These are phyloP conservation scores for Platycercus adscitus DNA, from an alignment of 2,113 vertebrate genomes.

Conservation along the genomic window DNA sequence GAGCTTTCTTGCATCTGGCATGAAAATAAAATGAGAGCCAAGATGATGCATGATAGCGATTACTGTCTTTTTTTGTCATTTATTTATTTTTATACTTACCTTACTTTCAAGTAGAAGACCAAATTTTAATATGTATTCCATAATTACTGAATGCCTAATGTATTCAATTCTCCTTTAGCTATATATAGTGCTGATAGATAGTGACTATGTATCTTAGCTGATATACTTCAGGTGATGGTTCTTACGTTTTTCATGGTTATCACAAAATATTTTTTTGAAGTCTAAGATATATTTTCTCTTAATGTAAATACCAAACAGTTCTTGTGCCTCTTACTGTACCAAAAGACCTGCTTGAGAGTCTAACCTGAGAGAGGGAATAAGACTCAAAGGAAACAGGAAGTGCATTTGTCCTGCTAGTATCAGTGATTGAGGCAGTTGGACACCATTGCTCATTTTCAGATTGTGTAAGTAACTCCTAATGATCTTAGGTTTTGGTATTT, in stretches of 20 bases:
- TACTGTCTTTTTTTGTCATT: not conserved
- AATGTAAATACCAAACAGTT: not conserved
- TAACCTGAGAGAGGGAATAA: not conserved
- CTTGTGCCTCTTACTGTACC: not conserved
- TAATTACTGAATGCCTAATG: not conserved
- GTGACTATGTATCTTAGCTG: not conserved
- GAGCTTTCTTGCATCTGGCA: not conserved
- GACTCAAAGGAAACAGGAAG: not conserved
- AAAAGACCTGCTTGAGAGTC: not conserved
- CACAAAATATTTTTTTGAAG: not conserved
- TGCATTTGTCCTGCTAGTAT: not conserved
- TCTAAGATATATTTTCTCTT: not conserved
- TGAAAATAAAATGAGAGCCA: not conserved
- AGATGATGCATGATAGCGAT: not conserved
- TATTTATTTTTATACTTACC: not conserved
- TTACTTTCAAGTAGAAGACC: not conserved
- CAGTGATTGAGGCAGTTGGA: not conserved
- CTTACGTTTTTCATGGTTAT: not conserved
- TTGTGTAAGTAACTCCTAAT: not conserved
- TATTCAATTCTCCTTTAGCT: not conserved
- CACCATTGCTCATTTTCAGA: not conserved
- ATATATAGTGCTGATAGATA: not conserved
- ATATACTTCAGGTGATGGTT: not conserved
- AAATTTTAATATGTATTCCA: not conserved
- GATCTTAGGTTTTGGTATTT: not conserved